phyloP scores from a whole-genome alignment of 2,888 invertebrate species.

The Panzeria rudis region DNA sequence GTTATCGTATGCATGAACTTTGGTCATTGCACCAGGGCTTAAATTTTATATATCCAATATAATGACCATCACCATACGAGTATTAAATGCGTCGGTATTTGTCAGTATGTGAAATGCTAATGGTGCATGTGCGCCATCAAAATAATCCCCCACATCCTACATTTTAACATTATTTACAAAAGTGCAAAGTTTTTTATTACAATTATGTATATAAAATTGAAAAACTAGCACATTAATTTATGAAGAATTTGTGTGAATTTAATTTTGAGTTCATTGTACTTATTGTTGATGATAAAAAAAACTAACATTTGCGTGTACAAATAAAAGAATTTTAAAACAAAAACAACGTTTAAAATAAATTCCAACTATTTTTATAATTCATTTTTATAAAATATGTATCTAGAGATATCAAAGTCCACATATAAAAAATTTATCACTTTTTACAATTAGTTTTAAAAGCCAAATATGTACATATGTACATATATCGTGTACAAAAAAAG shows the following conservation, averaged over 20 bases:
- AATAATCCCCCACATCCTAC: slow-evolving; percentile 25
- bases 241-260: background rate
- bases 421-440: background rate
- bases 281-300: slow-evolving; percentile 17
- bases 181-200: slow-evolving; percentile 16
- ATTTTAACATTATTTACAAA: slow-evolving; percentile 18
- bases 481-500: background rate
- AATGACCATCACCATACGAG: slow-evolving; percentile 3
- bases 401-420: too few relatives aligned
- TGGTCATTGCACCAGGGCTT: slow-evolving; percentile 23
- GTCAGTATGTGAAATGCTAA: slow-evolving; percentile 1
- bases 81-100: background rate
- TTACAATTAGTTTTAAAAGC: background rate
- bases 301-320: slow-evolving; percentile 42
- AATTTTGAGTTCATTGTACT: slow-evolving; percentile 64
- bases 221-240: slow-evolving; percentile 7
- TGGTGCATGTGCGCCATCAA: slow-evolving; percentile 7
- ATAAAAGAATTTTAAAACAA: slow-evolving; percentile 19
- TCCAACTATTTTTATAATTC: background rate
- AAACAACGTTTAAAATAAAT: background rate
- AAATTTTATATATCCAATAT: slow-evolving; percentile 20
- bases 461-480: background rate
- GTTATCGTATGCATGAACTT: slow-evolving; percentile 36
- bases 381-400: too few relatives aligned
- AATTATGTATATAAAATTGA: slow-evolving; percentile 23